Evolutionary conservation across 2,888 invertebrate species (phyloP), one percentile per base, ranked within the genome.

Genomic region (Elegia similella): DNA sequence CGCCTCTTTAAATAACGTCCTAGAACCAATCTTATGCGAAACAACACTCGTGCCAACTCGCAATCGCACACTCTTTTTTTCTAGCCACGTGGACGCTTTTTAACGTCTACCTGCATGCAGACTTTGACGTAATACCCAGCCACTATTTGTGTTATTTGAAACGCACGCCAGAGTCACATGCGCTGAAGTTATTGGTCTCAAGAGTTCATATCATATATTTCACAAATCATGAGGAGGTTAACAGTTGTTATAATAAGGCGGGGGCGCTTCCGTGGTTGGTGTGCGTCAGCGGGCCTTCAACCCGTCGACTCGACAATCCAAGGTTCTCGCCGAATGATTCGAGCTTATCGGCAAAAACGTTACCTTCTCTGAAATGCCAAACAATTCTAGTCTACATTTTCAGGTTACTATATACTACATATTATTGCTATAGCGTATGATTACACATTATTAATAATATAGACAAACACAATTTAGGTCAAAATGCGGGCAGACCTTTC

Each of bases 1-100:
- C 71, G 68, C 62, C 68, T 84, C 85, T 86, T 81, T 85, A 87
- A 88, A 89, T 89, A 89, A 80, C 80, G 70, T 68, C 70, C 69
- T 75, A 77, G 76, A 71, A 70, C 72, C 73, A 70, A 72, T 76
- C 68, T 75, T 75, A 17, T 55, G 16, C 61, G 56, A 68, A 65
- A 71, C 66, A 58, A 56, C 64, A 63, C 68, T 64, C 72, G 81
- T 89, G 88, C 89, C 89, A 89, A 89, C 75, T 81, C 84, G 82
- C 75, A 70, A 77, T 80, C 77, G 64, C 68, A 57, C 68, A 69
- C 69, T 76, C n/a, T n/a, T n/a, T 73, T 73, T 72, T 80, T 64
- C 62, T 63, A 58, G 64, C 73, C 85, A 88, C 86, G 86, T 85
- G 86, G 77, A 71, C 63, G 62, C 61, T 57, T 71, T 64, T 68